Percentiles rank a stretch among this genome's conserved stretches.
phyloP scores from a whole-genome alignment of 2,888 invertebrate species.

The Lottia scabra region DNA sequence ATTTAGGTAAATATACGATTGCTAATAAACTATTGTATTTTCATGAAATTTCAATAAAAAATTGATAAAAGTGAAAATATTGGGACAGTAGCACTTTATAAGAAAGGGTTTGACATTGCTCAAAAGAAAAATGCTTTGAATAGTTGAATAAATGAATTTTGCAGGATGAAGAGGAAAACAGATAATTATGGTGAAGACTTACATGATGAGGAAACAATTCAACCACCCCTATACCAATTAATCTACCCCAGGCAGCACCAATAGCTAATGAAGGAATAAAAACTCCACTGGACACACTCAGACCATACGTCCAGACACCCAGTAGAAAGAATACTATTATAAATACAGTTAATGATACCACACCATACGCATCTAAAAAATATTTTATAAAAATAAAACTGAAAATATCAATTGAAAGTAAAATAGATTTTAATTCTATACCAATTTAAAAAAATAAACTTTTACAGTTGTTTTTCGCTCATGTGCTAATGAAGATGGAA shows the following conservation, averaged over 20 bases:
- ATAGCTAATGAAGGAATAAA: constrained; percentile 93
- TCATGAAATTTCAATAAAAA: no score
- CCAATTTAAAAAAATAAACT: no score
- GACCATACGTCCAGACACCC: constrained; percentile 92
- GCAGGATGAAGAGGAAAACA: not conserved
- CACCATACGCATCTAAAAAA: constrained; percentile 52
- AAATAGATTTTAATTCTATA: no score
- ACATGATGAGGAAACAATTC: constrained; percentile 68
- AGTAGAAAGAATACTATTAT: constrained; percentile 86
- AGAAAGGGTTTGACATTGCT: no score
- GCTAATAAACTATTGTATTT: no score
- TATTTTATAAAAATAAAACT: not conserved
- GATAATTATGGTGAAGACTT: constrained; percentile 25
- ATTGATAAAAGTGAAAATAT: no score
- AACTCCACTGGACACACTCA: constrained; percentile 92
- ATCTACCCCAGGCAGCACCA: constrained; percentile 97
- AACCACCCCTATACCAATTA: constrained; percentile 79
- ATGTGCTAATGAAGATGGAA: no score
- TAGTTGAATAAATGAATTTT: not conserved
- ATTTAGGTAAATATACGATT: no score
- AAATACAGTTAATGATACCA: constrained; percentile 48
- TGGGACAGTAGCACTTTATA: no score
- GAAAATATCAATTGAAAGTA: no score
- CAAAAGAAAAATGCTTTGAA: not conserved
- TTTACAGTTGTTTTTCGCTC: no score